Conservation (phyloP, 2,113 vertebrate genomes). For the Limnothrissa miodon region DNA sequence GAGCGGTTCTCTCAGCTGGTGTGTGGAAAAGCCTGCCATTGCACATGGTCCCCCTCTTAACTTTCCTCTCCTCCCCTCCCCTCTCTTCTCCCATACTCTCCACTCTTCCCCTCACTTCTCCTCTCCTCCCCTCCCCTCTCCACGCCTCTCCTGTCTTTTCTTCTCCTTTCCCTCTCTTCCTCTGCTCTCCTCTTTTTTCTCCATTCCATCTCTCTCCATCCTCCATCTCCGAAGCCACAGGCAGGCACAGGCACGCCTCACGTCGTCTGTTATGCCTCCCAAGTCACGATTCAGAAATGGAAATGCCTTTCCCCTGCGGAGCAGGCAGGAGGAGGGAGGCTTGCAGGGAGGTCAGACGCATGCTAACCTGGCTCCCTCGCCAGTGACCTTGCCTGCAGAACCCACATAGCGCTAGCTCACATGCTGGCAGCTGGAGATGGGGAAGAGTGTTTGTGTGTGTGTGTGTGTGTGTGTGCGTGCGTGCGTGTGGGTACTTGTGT, state of each 20-base stretch:
- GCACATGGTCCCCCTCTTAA: background rate
- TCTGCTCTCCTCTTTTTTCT: background rate
- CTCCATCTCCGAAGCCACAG: background rate
- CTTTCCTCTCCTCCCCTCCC: background rate
- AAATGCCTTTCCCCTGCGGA: background rate
- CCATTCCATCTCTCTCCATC: background rate
- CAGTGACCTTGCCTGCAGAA: background rate
- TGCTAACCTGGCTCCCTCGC: slow-evolving; percentile 17
- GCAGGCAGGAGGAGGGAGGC: slow-evolving; percentile 12
- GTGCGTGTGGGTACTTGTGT: background rate
- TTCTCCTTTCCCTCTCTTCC: background rate
- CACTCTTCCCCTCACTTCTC: too few relatives aligned
- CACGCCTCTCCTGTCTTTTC: too few relatives aligned
- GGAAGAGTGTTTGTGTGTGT: slow-evolving; percentile 3
- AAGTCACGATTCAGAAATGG: slow-evolving; percentile 22
- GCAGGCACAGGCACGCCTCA: background rate
- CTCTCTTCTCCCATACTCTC: too few relatives aligned
- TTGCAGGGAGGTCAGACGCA: slow-evolving; percentile 12
- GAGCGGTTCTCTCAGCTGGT: background rate
- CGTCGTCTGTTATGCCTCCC: slow-evolving; percentile 5
- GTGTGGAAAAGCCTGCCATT: background rate
- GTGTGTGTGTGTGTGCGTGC: slow-evolving; percentile 3
- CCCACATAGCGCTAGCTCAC: background rate
- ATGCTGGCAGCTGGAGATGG: background rate
- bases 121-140: too few relatives aligned